Evolutionary conservation across 2,888 invertebrate species (phyloP), one percentile per base, ranked within the genome.

Genomic region (Ophonus ardosiacus): DNA sequence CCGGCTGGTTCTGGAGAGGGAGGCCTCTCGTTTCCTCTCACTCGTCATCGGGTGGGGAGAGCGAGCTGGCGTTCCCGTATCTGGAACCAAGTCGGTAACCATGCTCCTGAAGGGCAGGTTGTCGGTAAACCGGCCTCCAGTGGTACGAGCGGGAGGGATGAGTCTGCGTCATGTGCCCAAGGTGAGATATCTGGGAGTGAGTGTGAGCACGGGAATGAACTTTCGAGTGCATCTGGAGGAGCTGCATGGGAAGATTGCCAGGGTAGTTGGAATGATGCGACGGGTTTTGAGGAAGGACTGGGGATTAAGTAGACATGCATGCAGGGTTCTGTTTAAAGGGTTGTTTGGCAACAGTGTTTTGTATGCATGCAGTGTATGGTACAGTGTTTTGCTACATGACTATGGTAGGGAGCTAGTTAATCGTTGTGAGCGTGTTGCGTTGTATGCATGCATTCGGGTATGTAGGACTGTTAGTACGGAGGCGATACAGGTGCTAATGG

Each of bases 381-480:
- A 21, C 3, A n/a, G n/a, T n/a, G n/a, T n/a, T n/a, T n/a, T n/a
- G n/a, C n/a, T n/a, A n/a, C n/a, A n/a, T n/a, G n/a, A 3, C 3
- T 21, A 21, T 21, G 21, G 21, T 21, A 21, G 21, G 21, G 21
- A 21, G 3, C 21, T 2, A 3, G 3, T 21, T 21, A 21, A 21
- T 21, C 1, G 21, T 21, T 21, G 21, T 21, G 21, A 21, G 21
- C 21, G 21, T 1, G 21, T 21, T 2, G 21, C 21, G 21, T 21
- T 21, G 3, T 57, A 57, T 57, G 21, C 51, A 51, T 17, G n/a
- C 18, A 13, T 85, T 63, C n/a, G 81, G 8, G 81, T 76, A 0
- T 85, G 85, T 40, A 13, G 85, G 6, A 85, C 85, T 1, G 85
- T 85, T 7, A 74, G 76, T n/a, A 85, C 85, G 7, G 76, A 57